A percentile compares a stretch with the other conserved stretches of the same genome.
These are phyloP conservation scores for Anastatus disparis DNA, from an alignment of 1,140 invertebrate species.

Conservation along the genomic window DNA sequence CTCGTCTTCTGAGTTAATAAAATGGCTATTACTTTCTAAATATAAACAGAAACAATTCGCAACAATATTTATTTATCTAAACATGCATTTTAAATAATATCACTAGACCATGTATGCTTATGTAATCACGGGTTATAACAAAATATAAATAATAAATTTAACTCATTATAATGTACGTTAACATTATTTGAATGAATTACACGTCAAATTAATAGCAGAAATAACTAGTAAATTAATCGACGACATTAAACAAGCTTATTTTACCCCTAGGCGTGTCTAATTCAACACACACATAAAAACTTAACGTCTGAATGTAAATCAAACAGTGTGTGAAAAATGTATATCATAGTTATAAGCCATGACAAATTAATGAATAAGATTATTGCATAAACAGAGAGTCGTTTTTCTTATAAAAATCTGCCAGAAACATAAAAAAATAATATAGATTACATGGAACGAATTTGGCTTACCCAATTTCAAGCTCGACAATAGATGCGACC, in stretches of 20 bases:
- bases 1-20: too few species aligned
- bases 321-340: slow-evolving; percentile 13
- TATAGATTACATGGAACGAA: slow-evolving; percentile 37
- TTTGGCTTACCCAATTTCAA: slow-evolving; percentile 14
- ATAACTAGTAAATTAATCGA: slow-evolving; percentile 10
- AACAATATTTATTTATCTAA: too few species aligned
- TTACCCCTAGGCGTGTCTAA: slow-evolving; percentile 1
- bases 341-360: slow-evolving; percentile 2
- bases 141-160: too few species aligned
- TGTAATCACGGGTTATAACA: too few species aligned
- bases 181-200: too few species aligned
- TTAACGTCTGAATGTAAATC: slow-evolving; percentile 27
- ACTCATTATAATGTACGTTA: too few species aligned
- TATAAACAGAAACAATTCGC: too few species aligned
- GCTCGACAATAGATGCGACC: neutral
- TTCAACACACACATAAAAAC: neutral
- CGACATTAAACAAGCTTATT: slow-evolving; percentile 22
- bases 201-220: too few species aligned
- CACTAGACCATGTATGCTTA: too few species aligned
- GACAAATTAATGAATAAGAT: slow-evolving; percentile 27
- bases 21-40: too few species aligned
- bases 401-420: neutral
- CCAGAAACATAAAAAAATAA: slow-evolving; percentile 4
- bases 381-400: slow-evolving; percentile 34
- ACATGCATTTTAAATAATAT: too few species aligned